Percentiles rank a stretch among this genome's conserved stretches.
phyloP scores from a whole-genome alignment of 2,888 invertebrate species.

The Eueremaeus valkanovi region DNA sequence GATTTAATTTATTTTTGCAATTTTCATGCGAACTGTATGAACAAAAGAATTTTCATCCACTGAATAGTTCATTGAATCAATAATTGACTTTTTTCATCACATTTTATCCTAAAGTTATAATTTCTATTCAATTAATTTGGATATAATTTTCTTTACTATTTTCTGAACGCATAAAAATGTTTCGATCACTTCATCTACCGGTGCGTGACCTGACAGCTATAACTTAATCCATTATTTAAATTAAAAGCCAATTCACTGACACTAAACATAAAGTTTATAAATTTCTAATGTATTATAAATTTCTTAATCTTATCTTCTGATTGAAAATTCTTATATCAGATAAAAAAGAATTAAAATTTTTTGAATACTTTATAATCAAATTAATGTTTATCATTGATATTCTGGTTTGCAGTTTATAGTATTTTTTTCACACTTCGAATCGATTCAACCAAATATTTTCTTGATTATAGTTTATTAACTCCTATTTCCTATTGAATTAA shows the following conservation, averaged over 20 bases:
- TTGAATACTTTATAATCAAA: neutral
- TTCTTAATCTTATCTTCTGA: neutral
- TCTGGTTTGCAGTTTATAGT: too few species aligned
- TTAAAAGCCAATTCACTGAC: neutral
- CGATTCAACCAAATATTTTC: neutral
- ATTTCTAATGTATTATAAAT: neutral
- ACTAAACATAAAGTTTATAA: neutral
- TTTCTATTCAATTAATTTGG: neutral
- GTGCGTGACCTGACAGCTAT: neutral
- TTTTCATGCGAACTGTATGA: neutral
- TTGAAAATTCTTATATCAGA: neutral
- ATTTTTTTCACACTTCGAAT: too few species aligned
- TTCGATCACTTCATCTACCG: neutral
- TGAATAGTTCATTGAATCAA: constrained; percentile 18
- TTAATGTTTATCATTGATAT: neutral
- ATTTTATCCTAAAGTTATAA: neutral
- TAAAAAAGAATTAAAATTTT: neutral
- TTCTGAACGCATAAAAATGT: neutral
- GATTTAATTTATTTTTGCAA: neutral
- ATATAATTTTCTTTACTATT: neutral
- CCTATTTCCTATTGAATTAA: neutral
- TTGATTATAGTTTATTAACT: constrained; percentile 3
- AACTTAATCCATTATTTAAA: neutral
- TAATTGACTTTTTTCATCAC: neutral
- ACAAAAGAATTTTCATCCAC: neutral